These are phyloP conservation scores for Strix occidentalis DNA, from an alignment of 2,797 vertebrate genomes.

Conservation along the genomic window DNA sequence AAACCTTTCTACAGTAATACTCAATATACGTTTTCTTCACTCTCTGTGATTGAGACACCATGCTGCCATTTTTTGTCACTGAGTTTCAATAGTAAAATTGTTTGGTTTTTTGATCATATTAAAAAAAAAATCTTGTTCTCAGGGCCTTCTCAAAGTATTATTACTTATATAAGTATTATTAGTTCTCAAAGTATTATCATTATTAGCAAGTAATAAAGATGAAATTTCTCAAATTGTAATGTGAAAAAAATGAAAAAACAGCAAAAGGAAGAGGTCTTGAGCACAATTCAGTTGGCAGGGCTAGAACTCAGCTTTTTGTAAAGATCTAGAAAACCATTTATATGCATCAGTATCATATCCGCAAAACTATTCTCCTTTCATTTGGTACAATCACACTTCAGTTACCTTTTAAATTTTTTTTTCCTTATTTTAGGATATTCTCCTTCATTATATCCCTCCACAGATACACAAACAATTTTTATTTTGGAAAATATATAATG, in stretches of 20 bases:
- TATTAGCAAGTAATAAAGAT: neutral
- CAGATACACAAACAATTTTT: neutral
- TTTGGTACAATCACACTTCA: neutral
- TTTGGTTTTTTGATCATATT: neutral
- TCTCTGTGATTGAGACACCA: neutral
- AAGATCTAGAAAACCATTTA: neutral
- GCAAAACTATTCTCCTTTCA: neutral
- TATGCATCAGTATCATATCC: neutral
- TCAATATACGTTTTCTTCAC: neutral
- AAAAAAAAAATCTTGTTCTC: neutral
- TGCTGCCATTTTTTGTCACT: neutral
- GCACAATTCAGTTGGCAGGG: neutral
- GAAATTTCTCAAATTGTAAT: neutral
- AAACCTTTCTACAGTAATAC: neutral
- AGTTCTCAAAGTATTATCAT: neutral
- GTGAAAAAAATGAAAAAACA: neutral
- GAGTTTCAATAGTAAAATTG: neutral
- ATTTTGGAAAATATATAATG: neutral
- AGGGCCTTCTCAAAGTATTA: neutral
- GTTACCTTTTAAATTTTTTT: neutral
- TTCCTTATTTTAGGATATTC: neutral
- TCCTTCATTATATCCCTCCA: neutral
- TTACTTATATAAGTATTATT: neutral
- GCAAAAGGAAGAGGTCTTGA: neutral
- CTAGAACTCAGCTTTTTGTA: neutral